phyloP scores from a whole-genome alignment of 2,888 invertebrate genomes.

The Siphonodentalium dalli region DNA sequence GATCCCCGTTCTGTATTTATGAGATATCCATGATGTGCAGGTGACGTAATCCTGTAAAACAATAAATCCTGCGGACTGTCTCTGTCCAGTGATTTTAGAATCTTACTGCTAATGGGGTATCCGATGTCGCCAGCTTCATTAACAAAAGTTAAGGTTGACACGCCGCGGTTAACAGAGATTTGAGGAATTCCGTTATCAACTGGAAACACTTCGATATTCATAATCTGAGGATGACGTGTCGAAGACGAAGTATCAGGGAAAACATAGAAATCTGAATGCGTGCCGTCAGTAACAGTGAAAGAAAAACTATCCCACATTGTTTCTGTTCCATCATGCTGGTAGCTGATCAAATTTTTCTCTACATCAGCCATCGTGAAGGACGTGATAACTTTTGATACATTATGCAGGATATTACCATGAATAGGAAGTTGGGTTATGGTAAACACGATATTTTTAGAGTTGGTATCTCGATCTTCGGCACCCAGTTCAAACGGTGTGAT shows the following conservation, averaged over 20 bases:
- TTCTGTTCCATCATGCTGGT: conserved; percentile 65
- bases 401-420: conserved; percentile 59
- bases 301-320: conserved; percentile 58
- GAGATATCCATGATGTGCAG: conserved; percentile 55
- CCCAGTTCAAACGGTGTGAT: conserved; percentile 64
- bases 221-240: conserved; percentile 52
- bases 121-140: conserved; percentile 45
- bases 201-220: conserved; percentile 58
- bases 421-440: conserved; percentile 58
- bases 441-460: conserved; percentile 48
- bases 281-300: conserved; percentile 61
- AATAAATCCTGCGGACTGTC: conserved; percentile 55
- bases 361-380: conserved; percentile 61
- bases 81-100: conserved; percentile 53
- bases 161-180: conserved; percentile 54
- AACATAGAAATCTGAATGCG: conserved; percentile 60
- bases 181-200: conserved; percentile 61
- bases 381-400: conserved; percentile 45
- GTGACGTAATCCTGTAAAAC: conserved; percentile 47
- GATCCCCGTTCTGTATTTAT: conserved; percentile 45
- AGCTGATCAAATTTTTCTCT: conserved; percentile 56
- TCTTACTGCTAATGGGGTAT: conserved; percentile 46
- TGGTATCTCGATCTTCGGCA: conserved; percentile 61
- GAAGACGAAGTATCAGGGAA: conserved; percentile 53
- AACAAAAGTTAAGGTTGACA: conserved; percentile 45